Conservation (phyloP, 1,140 invertebrate genomes). For the Coelopa frigida region DNA sequence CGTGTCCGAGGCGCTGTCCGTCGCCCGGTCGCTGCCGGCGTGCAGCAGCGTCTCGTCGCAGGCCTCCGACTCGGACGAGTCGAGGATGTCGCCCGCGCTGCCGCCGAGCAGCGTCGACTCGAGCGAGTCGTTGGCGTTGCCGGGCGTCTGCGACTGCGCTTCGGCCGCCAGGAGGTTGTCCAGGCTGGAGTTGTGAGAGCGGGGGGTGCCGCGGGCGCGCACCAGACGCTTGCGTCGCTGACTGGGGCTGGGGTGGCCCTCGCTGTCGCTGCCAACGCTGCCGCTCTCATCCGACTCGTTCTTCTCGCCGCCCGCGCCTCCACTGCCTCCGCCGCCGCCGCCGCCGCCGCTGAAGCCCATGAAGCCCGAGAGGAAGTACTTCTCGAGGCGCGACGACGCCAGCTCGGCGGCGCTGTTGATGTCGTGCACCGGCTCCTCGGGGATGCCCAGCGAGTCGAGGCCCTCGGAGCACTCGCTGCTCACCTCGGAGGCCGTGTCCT, state of each 20-base stretch:
- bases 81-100: constrained; percentile 45
- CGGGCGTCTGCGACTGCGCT: constrained; percentile 47
- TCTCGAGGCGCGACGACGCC: constrained; percentile 77
- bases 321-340: background rate
- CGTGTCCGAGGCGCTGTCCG: constrained; percentile 60
- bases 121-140: constrained; percentile 46
- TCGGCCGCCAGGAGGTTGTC: constrained; percentile 61
- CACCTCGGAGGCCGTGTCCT: constrained; percentile 77
- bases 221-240: constrained; percentile 72
- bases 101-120: constrained; percentile 44
- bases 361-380: constrained; percentile 82
- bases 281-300: constrained; percentile 76
- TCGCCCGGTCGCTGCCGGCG: constrained; percentile 54
- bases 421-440: constrained; percentile 50
- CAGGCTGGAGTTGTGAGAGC: constrained; percentile 70
- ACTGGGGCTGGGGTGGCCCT: constrained; percentile 77
- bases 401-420: constrained; percentile 53
- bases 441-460: constrained; percentile 57
- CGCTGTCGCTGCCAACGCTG: constrained; percentile 75
- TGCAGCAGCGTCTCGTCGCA: constrained; percentile 61
- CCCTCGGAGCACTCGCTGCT: constrained; percentile 81
- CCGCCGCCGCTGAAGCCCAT: constrained; percentile 62
- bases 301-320: constrained; percentile 51
- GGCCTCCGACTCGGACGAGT: constrained; percentile 70
- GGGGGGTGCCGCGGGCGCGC: constrained; percentile 66